These are phyloP conservation scores for Protobothrops mucrosquamatus DNA, from an alignment of 2,113 vertebrate species.

Conservation along the genomic window DNA sequence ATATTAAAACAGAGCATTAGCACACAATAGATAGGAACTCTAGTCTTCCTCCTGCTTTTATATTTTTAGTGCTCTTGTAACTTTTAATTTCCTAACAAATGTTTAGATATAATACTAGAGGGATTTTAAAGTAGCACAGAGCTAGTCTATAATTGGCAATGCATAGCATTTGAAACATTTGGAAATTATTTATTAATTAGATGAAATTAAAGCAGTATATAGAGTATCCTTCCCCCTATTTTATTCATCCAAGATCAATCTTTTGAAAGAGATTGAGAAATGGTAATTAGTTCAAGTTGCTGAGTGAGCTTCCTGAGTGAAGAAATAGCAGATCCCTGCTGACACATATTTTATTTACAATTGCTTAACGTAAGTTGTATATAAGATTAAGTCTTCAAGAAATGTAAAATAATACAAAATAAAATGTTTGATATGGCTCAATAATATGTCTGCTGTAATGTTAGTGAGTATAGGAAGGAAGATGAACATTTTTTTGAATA, in stretches of 20 bases:
- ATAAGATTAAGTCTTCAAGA: background rate
- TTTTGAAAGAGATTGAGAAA: background rate
- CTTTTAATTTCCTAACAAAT: background rate
- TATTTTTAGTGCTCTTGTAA: background rate
- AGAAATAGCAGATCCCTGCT: background rate
- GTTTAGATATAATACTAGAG: background rate
- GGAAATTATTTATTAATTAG: background rate
- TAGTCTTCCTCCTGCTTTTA: conserved; percentile 22
- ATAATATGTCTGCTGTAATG: background rate
- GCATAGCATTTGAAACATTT: background rate
- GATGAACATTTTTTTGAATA: background rate
- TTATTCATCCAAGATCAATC: background rate
- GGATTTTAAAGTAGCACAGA: background rate
- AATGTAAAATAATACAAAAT: background rate
- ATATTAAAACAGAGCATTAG: conserved; percentile 41
- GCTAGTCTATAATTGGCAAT: background rate
- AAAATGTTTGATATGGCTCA: background rate
- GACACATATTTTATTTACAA: background rate
- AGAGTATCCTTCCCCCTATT: background rate
- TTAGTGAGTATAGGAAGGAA: background rate
- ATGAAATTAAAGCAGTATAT: background rate
- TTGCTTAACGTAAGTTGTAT: background rate
- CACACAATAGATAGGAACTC: conserved; percentile 6
- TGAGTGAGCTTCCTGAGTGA: background rate
- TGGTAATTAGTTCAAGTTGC: background rate